phyloP scores from a whole-genome alignment of 2,797 vertebrate species.

The Lateolabrax maculatus region DNA sequence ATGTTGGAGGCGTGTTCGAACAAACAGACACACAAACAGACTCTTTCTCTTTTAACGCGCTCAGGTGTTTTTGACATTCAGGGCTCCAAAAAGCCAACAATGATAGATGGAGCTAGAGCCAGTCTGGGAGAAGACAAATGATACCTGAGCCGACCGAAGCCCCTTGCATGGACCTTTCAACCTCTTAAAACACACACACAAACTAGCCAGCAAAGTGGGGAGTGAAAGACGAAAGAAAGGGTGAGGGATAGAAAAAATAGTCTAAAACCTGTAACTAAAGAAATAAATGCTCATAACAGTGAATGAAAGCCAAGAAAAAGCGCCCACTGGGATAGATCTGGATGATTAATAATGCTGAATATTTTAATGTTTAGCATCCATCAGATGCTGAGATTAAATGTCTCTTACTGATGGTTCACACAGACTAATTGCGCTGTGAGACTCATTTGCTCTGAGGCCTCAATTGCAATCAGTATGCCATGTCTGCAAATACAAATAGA shows the following conservation, averaged over 20 bases:
- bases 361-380: slow-evolving; percentile 38
- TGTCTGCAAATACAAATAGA: slow-evolving; percentile 43
- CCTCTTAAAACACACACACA: slow-evolving; percentile 36
- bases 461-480: slow-evolving; percentile 49
- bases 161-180: slow-evolving; percentile 16
- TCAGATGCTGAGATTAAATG: slow-evolving; percentile 46
- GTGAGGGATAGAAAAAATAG: not conserved
- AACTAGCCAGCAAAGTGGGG: not conserved
- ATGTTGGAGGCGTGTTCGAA: not conserved
- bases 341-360: slow-evolving; percentile 48
- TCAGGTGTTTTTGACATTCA: slow-evolving; percentile 34
- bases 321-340: not conserved
- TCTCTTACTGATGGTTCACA: slow-evolving; percentile 49
- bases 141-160: slow-evolving; percentile 13
- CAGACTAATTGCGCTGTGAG: slow-evolving; percentile 54
- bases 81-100: slow-evolving; percentile 10
- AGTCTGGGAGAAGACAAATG: slow-evolving; percentile 34
- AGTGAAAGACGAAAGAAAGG: not conserved
- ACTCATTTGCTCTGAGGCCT: slow-evolving; percentile 33
- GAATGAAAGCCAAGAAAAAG: slow-evolving; percentile 16
- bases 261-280: slow-evolving; percentile 11
- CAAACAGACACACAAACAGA: not conserved
- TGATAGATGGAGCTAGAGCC: slow-evolving; percentile 33
- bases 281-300: slow-evolving; percentile 14
- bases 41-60: slow-evolving; percentile 13